These are phyloP conservation scores for Festucalex cinctus DNA, from an alignment of 2,113 vertebrate genomes.

Conservation along the genomic window DNA sequence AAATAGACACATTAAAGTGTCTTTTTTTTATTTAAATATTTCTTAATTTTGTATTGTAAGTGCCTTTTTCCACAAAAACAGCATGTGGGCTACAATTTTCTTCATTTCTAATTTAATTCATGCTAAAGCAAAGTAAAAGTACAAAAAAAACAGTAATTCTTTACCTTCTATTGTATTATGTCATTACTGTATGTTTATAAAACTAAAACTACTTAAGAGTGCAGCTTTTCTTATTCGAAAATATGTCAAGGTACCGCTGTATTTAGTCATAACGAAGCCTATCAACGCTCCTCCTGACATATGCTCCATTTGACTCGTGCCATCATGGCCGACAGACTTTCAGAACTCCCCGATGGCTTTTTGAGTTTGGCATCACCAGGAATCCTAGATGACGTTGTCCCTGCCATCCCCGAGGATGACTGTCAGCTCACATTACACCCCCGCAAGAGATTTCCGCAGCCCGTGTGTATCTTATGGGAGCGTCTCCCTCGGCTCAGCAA, in stretches of 20 bases:
- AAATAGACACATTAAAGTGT: no score
- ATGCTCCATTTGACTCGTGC: slow-evolving; percentile 38
- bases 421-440: slow-evolving; percentile 64
- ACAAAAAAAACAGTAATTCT: no score
- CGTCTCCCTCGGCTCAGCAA: slow-evolving; percentile 48
- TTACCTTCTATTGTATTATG: no score
- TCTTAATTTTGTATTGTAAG: no score
- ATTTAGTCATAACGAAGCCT: not conserved
- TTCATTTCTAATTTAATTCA: no score
- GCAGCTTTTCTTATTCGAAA: no score
- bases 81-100: no score
- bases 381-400: slow-evolving; percentile 28
- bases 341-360: slow-evolving; percentile 25
- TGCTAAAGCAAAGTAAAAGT: no score
- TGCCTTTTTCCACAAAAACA: no score
- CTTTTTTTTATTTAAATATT: no score
- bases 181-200: no score
- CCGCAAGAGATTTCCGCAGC: slow-evolving; percentile 45
- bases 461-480: slow-evolving; percentile 37
- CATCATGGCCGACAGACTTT: slow-evolving; percentile 23
- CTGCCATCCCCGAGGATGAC: slow-evolving; percentile 50
- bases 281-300: not conserved
- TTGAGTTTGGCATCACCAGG: slow-evolving; percentile 28
- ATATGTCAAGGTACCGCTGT: not conserved
- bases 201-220: no score